Evolutionary conservation across 2,113 vertebrate species (phyloP).

Genomic region (Lucifuga dentata): DNA sequence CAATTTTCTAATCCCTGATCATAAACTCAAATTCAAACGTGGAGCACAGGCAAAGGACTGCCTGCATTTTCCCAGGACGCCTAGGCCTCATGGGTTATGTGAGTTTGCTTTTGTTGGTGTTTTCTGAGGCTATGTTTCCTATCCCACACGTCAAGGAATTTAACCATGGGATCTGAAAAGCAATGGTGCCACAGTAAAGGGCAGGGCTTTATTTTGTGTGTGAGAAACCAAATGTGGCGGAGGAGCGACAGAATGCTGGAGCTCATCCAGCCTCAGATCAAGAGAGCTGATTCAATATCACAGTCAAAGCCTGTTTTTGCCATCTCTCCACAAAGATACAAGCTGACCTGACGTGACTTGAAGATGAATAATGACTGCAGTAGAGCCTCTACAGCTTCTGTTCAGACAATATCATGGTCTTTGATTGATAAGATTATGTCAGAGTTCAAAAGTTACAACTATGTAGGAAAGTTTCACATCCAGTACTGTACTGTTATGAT

Average conservation of each 20-base stretch:
- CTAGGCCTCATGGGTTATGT: constrained; percentile 55
- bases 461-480: not conserved
- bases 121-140: constrained; percentile 72
- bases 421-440: constrained; percentile 15
- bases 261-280: constrained; percentile 15
- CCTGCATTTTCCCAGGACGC: constrained; percentile 72
- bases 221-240: constrained; percentile 20
- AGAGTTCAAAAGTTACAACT: constrained; percentile 3
- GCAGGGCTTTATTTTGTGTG: constrained; percentile 67
- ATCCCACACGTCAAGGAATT: constrained; percentile 61
- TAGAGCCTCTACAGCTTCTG: not conserved
- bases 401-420: not conserved
- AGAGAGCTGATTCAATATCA: constrained; percentile 8
- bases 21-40: constrained; percentile 45
- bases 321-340: not conserved
- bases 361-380: not conserved
- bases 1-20: constrained; percentile 39
- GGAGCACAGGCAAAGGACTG: constrained; percentile 27
- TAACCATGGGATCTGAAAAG: constrained; percentile 45
- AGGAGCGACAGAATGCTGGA: constrained; percentile 35
- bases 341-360: not conserved
- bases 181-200: constrained; percentile 62
- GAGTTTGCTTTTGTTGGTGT: constrained; percentile 70
- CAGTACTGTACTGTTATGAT: not conserved
- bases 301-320: not conserved